Evolutionary conservation across 2,797 vertebrate genomes (phyloP), one percentile per base, ranked within the genome.

Genomic region (Acropternis orthonyx): DNA sequence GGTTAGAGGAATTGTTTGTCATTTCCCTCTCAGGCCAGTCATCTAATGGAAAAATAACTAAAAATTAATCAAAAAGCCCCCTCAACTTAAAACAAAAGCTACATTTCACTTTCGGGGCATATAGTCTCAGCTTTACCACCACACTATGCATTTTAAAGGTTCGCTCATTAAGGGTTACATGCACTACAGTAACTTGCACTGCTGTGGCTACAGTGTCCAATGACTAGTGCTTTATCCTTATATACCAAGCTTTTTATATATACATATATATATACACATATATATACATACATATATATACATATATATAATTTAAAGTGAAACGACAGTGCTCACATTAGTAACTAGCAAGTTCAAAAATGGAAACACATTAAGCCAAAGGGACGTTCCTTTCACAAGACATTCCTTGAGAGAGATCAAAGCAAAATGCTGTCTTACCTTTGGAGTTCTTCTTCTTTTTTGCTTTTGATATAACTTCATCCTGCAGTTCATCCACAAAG

Each of bases 31-130:
- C 98, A 95, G 98, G 97, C 98, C 98, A 98, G 96, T 98, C 98
- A 97, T 98, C 98, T 98, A 98, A 98, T 98, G 98, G 98, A 98
- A 97, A 98, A 98, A 98, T 98, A 98, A 98, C 98, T 98, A 98
- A 97, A 98, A 98, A 98, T 98, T 98, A 98, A 98, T 98, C 97
- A 98, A 98, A 98, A 98, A 95, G 97, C 97, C 97, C 97, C 97
- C 97, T 96, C 95, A 97, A 97, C 97, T 97, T 96, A 97, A 97
- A 97, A 98, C 97, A 98, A 97, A 97, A 98, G 96, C 98, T 98
- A 97, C 75, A 97, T 97, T 98, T 97, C 97, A 97, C 97, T 98
- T 97, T 94, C 54, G 92, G 98, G 97, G 94, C 97, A 96, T 85
- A 86, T 96, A 91, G 89, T 96, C 97, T 97, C 91, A 92, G 97